Evolutionary conservation across 2,113 vertebrate species (phyloP), one percentile per base, ranked within the genome.

Genomic region (Eleginops maclovinus): DNA sequence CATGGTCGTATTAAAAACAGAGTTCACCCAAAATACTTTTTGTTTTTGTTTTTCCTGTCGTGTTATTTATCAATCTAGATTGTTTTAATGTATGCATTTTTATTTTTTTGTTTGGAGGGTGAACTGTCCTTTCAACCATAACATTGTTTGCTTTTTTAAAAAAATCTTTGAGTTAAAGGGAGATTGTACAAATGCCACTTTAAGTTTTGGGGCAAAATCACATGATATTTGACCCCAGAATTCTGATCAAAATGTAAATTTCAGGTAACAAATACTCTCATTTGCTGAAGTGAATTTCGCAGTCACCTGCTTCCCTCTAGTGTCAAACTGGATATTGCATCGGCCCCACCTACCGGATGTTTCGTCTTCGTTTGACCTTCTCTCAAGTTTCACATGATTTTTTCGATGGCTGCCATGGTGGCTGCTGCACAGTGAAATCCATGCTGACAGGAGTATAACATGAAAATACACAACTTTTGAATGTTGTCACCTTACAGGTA

Each of bases 341-440:
- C 4, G 13, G 66, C 65, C 0, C 54, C 19, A 3, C 21, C 58
- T 0, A 24, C 81, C 91, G 93, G 94, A 95, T 47, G 41, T 92
- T 79, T 1, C 90, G 91, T 90, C 4, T 1, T 0, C 2, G 31
- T 43, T 28, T 84, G 88, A 91, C 91, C 92, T 92, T 93, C 81
- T 13, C 21, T 4, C 21, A 14, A 44, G 41, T 75, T 36, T 36
- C 84, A 81, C 79, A 53, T 83, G 68, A 66, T 12, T 28, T 8
- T n/a, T n/a, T 46, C 0, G 46, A 50, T 14, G 44, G 62, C 28
- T 31, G 28, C 28, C 28, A 31, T 31, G 28, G 28, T 31, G 28
- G 31, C 31, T 36, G n/a, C 55, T 12, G 19, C 1, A 3, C 4
- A 13, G 46, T 10, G 72, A 70, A 53, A 4, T 56, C 40, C 36